Evolutionary conservation across 1,140 invertebrate genomes (phyloP), one percentile per base, ranked within the genome.

Genomic region (Hypothenemus hampei): DNA sequence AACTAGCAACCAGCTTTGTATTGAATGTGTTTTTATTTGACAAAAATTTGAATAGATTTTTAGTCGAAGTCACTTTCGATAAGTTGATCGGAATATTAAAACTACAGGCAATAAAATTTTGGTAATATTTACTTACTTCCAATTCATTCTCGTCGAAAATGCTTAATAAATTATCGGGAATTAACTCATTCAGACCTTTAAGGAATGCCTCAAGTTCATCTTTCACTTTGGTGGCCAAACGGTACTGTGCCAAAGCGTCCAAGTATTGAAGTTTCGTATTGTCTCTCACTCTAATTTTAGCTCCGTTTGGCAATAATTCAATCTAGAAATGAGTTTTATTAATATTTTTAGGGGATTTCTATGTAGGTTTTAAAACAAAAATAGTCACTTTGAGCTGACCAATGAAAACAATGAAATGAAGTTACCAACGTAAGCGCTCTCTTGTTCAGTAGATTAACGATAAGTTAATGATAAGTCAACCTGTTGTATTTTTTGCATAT

Each of bases 141-240:
- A 96, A 75, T 76, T 97, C 93, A 75, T 94, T 94, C 74, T 97
- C 93, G 75, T 96, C 93, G 75, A 97, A 96, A 69, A 94, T 94
- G 68, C 89, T 90, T 43, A 96, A 77, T 58, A 97, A 77, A 75
- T 93, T 91, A 72, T 93, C 91, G 1, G 93, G 92, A 62, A 94
- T 91, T 19, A 97, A 81, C 69, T 91, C 85, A 71, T 91, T 90
- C 13, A 97, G 80, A 3, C 93, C 93, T 65, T 86, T 86, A 11
- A 94, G 78, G 74, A 96, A 97, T 54, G 84, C 81, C 66, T 93
- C 91, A 10, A 93, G 81, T 76, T 96, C 91, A 41, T 85, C 81
- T 53, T 87, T 85, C 45, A 91, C 84, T 55, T 81, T 84, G 52
- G 79, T 87, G 19, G 87, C 86, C 39, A 96, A 78, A 57, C 88